Conservation (phyloP, 2,113 vertebrate genomes). For the Nannospalax galili region DNA sequence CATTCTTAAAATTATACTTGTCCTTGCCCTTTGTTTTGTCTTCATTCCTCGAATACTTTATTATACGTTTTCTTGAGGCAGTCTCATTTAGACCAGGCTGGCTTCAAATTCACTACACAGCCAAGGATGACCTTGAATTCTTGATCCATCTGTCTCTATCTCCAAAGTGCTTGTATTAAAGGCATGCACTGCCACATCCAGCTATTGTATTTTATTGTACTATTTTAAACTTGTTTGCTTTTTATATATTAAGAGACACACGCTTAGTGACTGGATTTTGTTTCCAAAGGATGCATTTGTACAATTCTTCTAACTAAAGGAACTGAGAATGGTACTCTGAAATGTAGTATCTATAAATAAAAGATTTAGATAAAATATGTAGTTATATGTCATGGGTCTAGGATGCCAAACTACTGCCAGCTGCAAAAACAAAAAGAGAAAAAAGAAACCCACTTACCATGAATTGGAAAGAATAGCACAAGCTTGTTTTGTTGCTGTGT, state of each 20-base stretch:
- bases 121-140: not conserved
- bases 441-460: not conserved
- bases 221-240: conserved; percentile 53
- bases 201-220: conserved; percentile 44
- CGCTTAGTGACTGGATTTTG: conserved; percentile 32
- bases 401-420: not conserved
- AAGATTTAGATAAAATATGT: not conserved
- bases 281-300: conserved; percentile 25
- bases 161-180: not conserved
- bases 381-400: conserved; percentile 33
- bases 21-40: conserved; percentile 66
- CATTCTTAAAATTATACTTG: conserved; percentile 72
- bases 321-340: conserved; percentile 34
- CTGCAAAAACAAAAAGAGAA: not conserved
- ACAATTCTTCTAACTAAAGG: conserved; percentile 37
- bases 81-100: not conserved
- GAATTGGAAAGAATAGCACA: not conserved
- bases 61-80: not conserved
- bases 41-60: conserved; percentile 57
- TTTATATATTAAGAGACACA: conserved; percentile 32
- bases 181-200: not conserved
- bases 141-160: not conserved
- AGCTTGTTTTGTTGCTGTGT: conserved; percentile 31
- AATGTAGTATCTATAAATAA: conserved; percentile 44
- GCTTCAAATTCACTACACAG: not conserved